These are phyloP conservation scores for Cheilosia soror DNA, from an alignment of 2,888 invertebrate species.

Conservation along the genomic window DNA sequence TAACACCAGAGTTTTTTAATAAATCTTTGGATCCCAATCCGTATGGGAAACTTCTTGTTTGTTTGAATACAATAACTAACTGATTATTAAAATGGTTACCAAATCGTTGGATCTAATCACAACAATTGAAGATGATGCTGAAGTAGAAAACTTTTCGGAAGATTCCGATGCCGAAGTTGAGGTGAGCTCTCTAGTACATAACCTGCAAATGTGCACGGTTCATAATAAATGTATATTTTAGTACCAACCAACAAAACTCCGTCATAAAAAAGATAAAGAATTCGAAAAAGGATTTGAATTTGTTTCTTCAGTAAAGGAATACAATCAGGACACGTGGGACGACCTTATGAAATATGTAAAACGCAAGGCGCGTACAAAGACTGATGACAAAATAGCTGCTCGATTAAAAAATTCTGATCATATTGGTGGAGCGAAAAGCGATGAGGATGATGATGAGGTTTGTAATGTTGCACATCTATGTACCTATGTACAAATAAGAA, in stretches of 20 bases:
- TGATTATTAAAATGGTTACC: too few species aligned
- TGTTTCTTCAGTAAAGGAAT: slow-evolving; percentile 90
- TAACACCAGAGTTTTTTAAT: too few species aligned
- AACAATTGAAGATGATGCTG: slow-evolving; percentile 93
- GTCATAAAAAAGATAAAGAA: slow-evolving; percentile 88
- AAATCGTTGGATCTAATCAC: slow-evolving; percentile 87
- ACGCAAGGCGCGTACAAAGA: slow-evolving; percentile 90
- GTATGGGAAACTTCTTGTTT: too few species aligned
- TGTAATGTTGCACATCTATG: background rate
- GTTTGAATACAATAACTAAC: too few species aligned
- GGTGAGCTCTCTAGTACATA: slow-evolving; percentile 84
- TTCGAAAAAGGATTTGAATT: slow-evolving; percentile 93
- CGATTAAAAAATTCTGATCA: slow-evolving; percentile 85
- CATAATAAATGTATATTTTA: slow-evolving; percentile 79
- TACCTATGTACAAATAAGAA: background rate
- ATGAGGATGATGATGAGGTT: slow-evolving; percentile 84
- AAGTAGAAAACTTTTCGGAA: slow-evolving; percentile 91
- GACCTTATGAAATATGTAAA: slow-evolving; percentile 91
- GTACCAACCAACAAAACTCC: slow-evolving; percentile 93
- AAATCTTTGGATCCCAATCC: too few species aligned
- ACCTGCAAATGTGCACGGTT: slow-evolving; percentile 38
- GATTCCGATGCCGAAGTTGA: slow-evolving; percentile 92
- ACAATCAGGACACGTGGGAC: slow-evolving; percentile 92
- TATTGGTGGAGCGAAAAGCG: slow-evolving; percentile 84
- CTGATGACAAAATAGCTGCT: slow-evolving; percentile 93